Percentiles rank a stretch among this genome's conserved stretches.
These are phyloP conservation scores for Xestia ashworthii DNA, from an alignment of 2,888 invertebrate genomes.

Conservation along the genomic window DNA sequence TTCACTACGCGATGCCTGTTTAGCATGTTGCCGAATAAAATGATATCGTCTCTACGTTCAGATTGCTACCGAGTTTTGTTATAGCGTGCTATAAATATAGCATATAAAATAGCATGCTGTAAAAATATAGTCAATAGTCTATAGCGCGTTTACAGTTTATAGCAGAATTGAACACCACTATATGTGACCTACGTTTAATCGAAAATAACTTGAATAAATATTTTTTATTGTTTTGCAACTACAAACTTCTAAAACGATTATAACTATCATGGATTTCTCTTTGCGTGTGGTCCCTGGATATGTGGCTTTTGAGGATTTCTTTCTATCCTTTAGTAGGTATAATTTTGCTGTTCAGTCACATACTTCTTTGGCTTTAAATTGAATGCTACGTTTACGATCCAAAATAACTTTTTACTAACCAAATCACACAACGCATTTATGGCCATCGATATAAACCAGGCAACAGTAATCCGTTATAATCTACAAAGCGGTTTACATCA, in stretches of 20 bases:
- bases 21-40: neutral
- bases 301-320: neutral
- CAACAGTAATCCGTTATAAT: slow-evolving; percentile 26
- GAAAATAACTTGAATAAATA: neutral
- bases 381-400: neutral
- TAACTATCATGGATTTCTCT: neutral
- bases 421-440: slow-evolving; percentile 16
- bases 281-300: neutral
- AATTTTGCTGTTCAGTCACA: too few relatives aligned
- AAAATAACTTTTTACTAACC: neutral
- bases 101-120: too few relatives aligned
- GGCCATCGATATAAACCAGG: slow-evolving; percentile 6
- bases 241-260: neutral
- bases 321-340: too few relatives aligned
- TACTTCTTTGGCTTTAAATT: neutral
- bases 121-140: too few relatives aligned
- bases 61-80: too few relatives aligned
- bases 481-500: slow-evolving; percentile 29
- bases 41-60: neutral
- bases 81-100: too few relatives aligned
- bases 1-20: neutral
- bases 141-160: too few relatives aligned
- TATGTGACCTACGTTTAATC: too few relatives aligned
- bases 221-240: neutral
- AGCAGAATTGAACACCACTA: too few relatives aligned